Evolutionary conservation across 2,797 vertebrate genomes (phyloP).

Genomic region (Lophotriccus pileatus): DNA sequence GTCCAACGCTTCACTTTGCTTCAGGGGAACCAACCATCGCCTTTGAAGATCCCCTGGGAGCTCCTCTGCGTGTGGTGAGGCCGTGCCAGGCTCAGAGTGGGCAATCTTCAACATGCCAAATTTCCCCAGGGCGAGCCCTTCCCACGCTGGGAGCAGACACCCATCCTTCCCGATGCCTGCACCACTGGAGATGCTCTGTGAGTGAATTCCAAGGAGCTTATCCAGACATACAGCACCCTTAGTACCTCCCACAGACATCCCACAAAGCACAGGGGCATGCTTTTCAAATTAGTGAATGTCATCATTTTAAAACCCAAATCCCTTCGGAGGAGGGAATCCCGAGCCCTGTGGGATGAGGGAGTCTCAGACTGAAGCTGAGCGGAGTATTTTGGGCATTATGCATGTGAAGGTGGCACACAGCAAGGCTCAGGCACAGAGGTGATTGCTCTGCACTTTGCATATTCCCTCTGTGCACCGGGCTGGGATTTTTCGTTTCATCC

Average conservation of each 20-base stretch:
- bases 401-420: background rate
- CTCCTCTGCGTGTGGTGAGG: accelerated
- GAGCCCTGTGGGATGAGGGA: background rate
- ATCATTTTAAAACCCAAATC: background rate
- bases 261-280: background rate
- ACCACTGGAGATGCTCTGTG: accelerated
- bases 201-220: background rate
- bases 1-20: background rate
- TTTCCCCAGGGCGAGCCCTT: background rate
- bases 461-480: slow-evolving; percentile 35
- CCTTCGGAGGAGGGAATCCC: background rate
- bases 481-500: slow-evolving; percentile 50
- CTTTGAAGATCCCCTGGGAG: background rate
- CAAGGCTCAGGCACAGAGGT: background rate
- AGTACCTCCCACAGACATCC: background rate
- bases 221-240: background rate
- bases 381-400: accelerated
- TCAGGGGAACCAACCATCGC: accelerated
- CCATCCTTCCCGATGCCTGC: background rate
- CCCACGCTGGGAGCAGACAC: background rate
- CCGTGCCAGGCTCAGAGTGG: background rate
- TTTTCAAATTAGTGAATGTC: background rate
- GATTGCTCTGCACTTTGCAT: slow-evolving; percentile 35
- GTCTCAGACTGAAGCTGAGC: background rate
- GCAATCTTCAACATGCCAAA: accelerated